Percentiles rank a stretch among this genome's conserved stretches.
phyloP scores from a whole-genome alignment of 2,888 invertebrate species.

The Emmelina monodactyla region DNA sequence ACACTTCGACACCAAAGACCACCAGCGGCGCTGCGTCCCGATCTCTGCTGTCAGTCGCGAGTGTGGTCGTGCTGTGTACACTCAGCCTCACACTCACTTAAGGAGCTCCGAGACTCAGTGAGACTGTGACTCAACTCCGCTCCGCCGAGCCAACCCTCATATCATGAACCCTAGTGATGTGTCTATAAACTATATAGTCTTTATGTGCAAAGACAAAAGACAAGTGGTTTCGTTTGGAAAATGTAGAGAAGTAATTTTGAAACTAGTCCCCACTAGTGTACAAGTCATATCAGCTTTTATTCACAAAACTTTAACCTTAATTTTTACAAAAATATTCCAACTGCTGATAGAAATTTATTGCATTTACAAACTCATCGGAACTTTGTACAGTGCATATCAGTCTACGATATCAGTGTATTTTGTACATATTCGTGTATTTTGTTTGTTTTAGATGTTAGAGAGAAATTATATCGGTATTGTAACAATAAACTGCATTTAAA shows the following conservation, averaged over 20 bases:
- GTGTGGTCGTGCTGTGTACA: conserved; percentile 19
- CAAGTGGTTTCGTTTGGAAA: conserved; percentile 18
- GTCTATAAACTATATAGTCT: no score
- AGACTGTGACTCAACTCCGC: no score
- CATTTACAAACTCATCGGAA: no score
- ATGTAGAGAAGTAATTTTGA: no score
- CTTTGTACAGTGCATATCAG: no score
- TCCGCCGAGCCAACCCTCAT: no score
- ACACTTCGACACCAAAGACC: conserved; percentile 35
- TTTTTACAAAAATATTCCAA: no score
- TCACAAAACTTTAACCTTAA: not conserved
- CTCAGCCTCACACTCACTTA: conserved; percentile 26
- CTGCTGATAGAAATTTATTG: no score
- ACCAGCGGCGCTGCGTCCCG: conserved; percentile 21
- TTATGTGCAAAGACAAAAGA: no score
- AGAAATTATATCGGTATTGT: not conserved
- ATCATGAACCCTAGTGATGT: no score
- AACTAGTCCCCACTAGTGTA: not conserved
- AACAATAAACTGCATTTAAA: not conserved
- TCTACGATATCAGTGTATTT: no score
- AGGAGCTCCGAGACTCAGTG: no score
- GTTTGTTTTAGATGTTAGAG: not conserved
- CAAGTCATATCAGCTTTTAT: not conserved
- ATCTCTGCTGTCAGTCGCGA: conserved; percentile 20
- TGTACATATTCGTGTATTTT: not conserved